These are phyloP conservation scores for Caenorhabditis becei DNA, from an alignment of 2,888 invertebrate genomes.

Conservation along the genomic window DNA sequence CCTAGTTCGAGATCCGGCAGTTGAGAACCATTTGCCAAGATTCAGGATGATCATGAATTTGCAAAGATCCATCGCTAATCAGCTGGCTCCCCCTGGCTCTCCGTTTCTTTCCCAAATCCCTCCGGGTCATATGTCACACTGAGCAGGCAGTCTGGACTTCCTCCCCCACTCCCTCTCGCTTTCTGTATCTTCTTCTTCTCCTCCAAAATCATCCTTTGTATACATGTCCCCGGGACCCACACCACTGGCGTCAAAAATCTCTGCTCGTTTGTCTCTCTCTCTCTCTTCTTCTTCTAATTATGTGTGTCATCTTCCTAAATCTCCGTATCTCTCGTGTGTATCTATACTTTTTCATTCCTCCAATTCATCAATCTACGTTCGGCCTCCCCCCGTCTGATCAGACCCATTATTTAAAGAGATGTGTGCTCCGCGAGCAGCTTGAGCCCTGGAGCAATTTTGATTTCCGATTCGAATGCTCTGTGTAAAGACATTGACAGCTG, in stretches of 20 bases:
- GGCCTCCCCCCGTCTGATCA: conserved; percentile 4
- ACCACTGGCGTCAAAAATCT: conserved; percentile 46
- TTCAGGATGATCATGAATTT: too few species aligned
- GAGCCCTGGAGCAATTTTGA: conserved; percentile 29
- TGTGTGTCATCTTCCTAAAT: conserved; percentile 43
- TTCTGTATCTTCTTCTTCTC: conserved; percentile 28
- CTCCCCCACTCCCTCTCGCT: conserved; percentile 18
- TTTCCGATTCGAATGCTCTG: too few species aligned
- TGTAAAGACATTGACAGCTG: conserved; percentile 30
- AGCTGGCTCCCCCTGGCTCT: conserved; percentile 2
- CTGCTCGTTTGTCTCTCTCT: conserved; percentile 8
- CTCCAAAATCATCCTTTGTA: conserved; percentile 22
- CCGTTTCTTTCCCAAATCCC: background rate
- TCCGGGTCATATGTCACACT: conserved; percentile 24
- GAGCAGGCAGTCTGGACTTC: background rate
- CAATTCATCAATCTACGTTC: conserved; percentile 16
- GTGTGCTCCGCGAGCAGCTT: too few species aligned
- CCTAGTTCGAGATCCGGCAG: too few species aligned
- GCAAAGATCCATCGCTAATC: too few species aligned
- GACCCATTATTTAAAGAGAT: background rate
- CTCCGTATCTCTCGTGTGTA: conserved; percentile 29
- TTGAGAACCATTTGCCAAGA: too few species aligned
- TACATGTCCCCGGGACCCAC: conserved; percentile 24
- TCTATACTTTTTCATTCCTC: conserved; percentile 6
- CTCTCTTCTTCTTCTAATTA: conserved; percentile 29